A percentile compares a stretch with the other conserved stretches of the same genome.
Evolutionary conservation across 2,888 invertebrate species (phyloP).

Genomic region (Leptinotarsa juncta): DNA sequence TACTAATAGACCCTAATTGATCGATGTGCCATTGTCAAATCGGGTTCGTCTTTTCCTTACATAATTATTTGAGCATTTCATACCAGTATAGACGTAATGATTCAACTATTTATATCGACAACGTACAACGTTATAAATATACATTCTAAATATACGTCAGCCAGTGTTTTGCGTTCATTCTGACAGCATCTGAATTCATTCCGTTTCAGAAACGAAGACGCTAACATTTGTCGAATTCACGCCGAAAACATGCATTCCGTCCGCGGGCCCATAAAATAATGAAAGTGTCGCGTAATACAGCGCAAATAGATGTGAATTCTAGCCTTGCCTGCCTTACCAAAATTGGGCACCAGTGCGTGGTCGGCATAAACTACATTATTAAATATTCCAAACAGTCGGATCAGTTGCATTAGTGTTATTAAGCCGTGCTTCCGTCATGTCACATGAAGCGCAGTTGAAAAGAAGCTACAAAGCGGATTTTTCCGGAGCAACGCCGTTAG

Average conservation of each 20-base stretch:
- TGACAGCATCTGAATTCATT: constrained; percentile 39
- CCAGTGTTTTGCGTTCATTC: constrained; percentile 39
- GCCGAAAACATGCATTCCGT: constrained; percentile 20
- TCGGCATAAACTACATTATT: constrained; percentile 53
- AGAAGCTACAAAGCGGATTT: constrained; percentile 67
- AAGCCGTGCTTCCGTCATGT: constrained; percentile 45
- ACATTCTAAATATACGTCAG: constrained; percentile 58
- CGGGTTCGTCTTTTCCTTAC: constrained; percentile 45
- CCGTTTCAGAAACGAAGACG: constrained; percentile 25
- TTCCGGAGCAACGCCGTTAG: constrained; percentile 67
- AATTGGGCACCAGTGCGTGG: constrained; percentile 60
- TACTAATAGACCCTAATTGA: constrained; percentile 13
- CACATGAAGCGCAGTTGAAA: constrained; percentile 55
- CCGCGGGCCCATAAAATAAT: constrained; percentile 33
- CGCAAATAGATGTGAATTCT: constrained; percentile 42
- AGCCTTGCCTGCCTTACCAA: constrained; percentile 58
- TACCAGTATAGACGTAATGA: constrained; percentile 45
- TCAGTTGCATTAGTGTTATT: constrained; percentile 32
- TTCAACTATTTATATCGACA: constrained; percentile 57
- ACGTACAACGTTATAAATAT: constrained; percentile 58
- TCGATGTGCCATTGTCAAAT: constrained; percentile 41
- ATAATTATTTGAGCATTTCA: constrained; percentile 46
- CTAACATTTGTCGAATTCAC: constrained; percentile 4
- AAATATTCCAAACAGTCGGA: constrained; percentile 40
- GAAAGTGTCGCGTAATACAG: constrained; percentile 34